Percentiles rank a stretch among this genome's conserved stretches.
Conservation (phyloP, 2,888 invertebrate genomes). For the Azorinus chamasolen region DNA sequence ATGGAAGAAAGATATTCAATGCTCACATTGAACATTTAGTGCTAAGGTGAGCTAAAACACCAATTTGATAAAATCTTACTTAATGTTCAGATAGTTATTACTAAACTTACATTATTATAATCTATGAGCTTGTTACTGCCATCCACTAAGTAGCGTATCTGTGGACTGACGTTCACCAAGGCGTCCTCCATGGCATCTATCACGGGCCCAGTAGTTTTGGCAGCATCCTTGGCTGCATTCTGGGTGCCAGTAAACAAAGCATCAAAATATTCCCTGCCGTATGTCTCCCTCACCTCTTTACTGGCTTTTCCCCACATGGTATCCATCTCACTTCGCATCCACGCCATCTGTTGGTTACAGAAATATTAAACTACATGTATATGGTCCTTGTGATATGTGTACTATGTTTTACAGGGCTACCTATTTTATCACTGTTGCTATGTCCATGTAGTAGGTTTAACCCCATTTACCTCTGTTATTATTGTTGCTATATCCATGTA, state of each 20-base stretch:
- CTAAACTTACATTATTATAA: slow-evolving; percentile 72
- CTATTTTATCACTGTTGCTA: too few relatives aligned
- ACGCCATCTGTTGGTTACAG: slow-evolving; percentile 51
- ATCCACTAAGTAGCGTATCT: slow-evolving; percentile 71
- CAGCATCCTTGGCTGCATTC: slow-evolving; percentile 49
- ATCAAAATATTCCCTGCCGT: slow-evolving; percentile 69
- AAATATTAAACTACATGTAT: too few relatives aligned
- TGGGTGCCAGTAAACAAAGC: slow-evolving; percentile 49
- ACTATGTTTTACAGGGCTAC: too few relatives aligned
- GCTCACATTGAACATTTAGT: too few relatives aligned
- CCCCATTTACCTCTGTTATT: too few relatives aligned
- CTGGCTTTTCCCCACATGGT: slow-evolving; percentile 65
- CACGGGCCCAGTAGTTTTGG: slow-evolving; percentile 65
- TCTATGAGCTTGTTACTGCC: slow-evolving; percentile 73
- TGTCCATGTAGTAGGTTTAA: too few relatives aligned
- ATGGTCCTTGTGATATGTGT: too few relatives aligned
- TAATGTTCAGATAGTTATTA: too few relatives aligned
- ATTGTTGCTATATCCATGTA: too few relatives aligned
- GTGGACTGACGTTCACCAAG: slow-evolving; percentile 61
- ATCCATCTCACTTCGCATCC: slow-evolving; percentile 66
- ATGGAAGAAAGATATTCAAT: too few relatives aligned
- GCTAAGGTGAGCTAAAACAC: too few relatives aligned
- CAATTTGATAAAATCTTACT: too few relatives aligned
- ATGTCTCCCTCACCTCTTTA: slow-evolving; percentile 68
- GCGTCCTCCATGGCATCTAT: slow-evolving; percentile 77